phyloP scores from a whole-genome alignment of 2,113 vertebrate species.

The Rallus limicola region DNA sequence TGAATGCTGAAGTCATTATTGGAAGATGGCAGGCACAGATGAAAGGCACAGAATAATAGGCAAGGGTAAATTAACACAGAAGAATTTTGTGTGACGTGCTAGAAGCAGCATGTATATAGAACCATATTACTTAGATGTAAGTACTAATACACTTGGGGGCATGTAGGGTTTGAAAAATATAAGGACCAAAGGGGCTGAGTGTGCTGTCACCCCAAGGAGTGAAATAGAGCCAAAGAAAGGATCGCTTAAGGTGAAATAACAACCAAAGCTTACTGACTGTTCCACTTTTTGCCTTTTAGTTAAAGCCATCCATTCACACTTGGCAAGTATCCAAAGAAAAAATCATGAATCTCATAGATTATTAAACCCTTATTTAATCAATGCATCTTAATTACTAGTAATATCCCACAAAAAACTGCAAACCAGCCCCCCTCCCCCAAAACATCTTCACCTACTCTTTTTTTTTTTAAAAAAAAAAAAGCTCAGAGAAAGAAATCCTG shows the following conservation, averaged over 20 bases:
- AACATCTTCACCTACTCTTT: neutral
- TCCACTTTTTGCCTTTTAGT: slow-evolving; percentile 22
- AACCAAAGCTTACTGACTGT: slow-evolving; percentile 22
- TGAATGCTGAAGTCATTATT: neutral
- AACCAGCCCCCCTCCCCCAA: neutral
- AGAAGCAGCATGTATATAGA: neutral
- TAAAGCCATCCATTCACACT: slow-evolving; percentile 25
- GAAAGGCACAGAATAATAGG: neutral
- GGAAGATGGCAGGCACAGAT: neutral
- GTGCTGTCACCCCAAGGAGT: slow-evolving; percentile 1
- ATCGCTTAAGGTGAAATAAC: slow-evolving; percentile 36
- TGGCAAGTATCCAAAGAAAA: neutral
- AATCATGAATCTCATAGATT: slow-evolving; percentile 8
- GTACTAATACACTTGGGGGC: neutral
- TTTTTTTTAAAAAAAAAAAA: neutral
- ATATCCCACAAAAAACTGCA: neutral
- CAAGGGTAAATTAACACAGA: neutral
- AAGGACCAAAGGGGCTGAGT: neutral
- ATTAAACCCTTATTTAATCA: slow-evolving; percentile 27
- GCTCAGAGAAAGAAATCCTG: neutral
- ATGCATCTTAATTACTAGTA: neutral
- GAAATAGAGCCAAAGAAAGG: slow-evolving; percentile 12
- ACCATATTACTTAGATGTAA: neutral
- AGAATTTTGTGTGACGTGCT: neutral
- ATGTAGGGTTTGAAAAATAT: neutral